Base-by-base conservation (phyloP, 2,113 vertebrate genomes). In the Murina feae region DNA sequence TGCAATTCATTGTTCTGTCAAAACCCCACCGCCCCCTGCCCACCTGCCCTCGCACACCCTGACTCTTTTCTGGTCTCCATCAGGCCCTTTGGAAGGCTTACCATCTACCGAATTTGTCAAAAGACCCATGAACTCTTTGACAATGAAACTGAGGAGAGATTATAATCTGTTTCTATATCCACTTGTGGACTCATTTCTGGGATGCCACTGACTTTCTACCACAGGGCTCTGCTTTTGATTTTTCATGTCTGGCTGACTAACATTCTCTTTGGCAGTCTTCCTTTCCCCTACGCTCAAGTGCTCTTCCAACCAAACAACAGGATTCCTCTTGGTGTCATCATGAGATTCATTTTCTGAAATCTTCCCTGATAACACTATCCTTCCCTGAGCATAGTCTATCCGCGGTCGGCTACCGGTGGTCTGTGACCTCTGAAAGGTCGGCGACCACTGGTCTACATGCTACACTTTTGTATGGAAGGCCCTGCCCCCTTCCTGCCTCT, bases 1-100 rank as follows among this genome's bases (percentile, higher is more conserved):
- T 96, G 93, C 81, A 93, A 82, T 96, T 96, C 85, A 86, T 94
- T 20, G 12, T 94, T 65, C 81, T 95, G 72, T 89, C 65, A 18
- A 79, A 94, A 71, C 88, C 44, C 44, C 42, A 35, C 60, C 1
- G 1, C 35, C 93, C 68, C 35, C 32, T 74, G 21, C 37, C 60
- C 32, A 25, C 23, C 21, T n/a, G n/a, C 17, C 49, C 28, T 47
- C 32, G 8, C 9, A n/a, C 75, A 58, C 30, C 13, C 32, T 66
- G 21, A 32, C 32, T 53, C 60, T 79, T 88, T 91, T 53, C 60
- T 58, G 76, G 53, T 93, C 28, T 74, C 79, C 63, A 18, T 35
- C 55, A 49, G 55, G 63, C 68, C 37, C 25, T 75, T 44, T 12
- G 35, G 32, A 35, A 87, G 69, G 12, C 44, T 60, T 72, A 63